phyloP scores from a whole-genome alignment of 2,113 vertebrate species.

The Seriola aureovittata region DNA sequence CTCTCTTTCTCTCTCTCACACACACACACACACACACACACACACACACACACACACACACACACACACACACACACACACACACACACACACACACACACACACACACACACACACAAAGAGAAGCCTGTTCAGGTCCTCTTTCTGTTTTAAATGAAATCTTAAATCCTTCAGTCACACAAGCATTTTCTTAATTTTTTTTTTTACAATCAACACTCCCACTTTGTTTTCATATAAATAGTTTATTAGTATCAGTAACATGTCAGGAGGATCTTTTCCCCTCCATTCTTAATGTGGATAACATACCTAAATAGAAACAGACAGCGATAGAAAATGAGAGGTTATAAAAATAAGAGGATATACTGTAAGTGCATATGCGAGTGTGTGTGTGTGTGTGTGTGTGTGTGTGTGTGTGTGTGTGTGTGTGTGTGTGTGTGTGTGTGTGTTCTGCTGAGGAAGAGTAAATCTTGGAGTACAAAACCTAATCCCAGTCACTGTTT shows the following conservation, averaged over 20 bases:
- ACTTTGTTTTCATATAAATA: conserved; percentile 77
- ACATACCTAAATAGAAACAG: conserved; percentile 70
- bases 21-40: background rate
- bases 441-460: conserved; percentile 47
- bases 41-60: conserved; percentile 3
- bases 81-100: background rate
- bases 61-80: background rate
- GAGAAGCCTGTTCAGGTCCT: background rate
- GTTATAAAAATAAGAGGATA: conserved; percentile 75
- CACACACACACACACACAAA: conserved; percentile 2
- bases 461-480: conserved; percentile 69
- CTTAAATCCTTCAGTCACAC: background rate
- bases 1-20: background rate
- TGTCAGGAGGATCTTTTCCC: conserved; percentile 33
- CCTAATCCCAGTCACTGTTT: conserved; percentile 61
- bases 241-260: conserved; percentile 80
- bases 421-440: conserved; percentile 25
- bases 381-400: conserved; percentile 35
- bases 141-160: conserved; percentile 5
- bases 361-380: conserved; percentile 32
- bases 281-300: conserved; percentile 48
- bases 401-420: conserved; percentile 28
- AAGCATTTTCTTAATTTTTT: background rate
- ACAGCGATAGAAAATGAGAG: conserved; percentile 64
- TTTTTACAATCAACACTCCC: conserved; percentile 13